Conservation (phyloP, 2,797 vertebrate genomes). For the Neosilurus mollespiculum region DNA sequence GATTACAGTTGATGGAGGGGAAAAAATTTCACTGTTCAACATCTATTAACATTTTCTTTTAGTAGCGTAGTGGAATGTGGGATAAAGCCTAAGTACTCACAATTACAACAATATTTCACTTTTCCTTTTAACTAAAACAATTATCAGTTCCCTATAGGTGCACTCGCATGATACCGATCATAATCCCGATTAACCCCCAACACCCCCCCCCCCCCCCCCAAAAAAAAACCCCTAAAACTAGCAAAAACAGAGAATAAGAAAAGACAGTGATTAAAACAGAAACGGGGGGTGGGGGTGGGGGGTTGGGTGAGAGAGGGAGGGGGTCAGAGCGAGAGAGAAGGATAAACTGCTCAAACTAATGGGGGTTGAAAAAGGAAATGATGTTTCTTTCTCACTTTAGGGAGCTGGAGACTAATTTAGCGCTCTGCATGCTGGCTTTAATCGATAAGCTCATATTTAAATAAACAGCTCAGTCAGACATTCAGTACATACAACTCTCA, state of each 20-base stretch:
- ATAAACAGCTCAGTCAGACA: neutral
- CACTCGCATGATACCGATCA: too few relatives aligned
- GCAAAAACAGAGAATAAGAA: neutral
- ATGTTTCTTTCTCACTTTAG: conserved; percentile 7
- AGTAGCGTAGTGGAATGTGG: neutral
- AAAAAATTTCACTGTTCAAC: neutral
- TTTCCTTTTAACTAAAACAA: neutral
- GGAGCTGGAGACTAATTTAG: conserved; percentile 26
- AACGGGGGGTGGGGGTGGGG: neutral
- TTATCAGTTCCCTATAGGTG: neutral
- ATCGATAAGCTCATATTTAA: conserved; percentile 37
- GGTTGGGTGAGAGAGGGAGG: too few relatives aligned
- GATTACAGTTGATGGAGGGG: neutral
- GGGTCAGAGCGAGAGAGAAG: neutral
- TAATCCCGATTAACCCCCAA: too few relatives aligned
- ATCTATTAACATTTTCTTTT: neutral
- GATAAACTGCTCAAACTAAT: neutral
- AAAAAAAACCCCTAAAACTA: neutral
- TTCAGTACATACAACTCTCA: neutral
- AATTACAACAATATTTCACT: neutral
- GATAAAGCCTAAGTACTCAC: neutral
- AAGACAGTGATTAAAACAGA: neutral
- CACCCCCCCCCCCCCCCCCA: too few relatives aligned
- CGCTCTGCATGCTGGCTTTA: conserved; percentile 10
- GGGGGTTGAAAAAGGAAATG: neutral